Evolutionary conservation across 2,113 vertebrate species (phyloP), one percentile per base, ranked within the genome.

Genomic region (Genyomyrus donnyi): DNA sequence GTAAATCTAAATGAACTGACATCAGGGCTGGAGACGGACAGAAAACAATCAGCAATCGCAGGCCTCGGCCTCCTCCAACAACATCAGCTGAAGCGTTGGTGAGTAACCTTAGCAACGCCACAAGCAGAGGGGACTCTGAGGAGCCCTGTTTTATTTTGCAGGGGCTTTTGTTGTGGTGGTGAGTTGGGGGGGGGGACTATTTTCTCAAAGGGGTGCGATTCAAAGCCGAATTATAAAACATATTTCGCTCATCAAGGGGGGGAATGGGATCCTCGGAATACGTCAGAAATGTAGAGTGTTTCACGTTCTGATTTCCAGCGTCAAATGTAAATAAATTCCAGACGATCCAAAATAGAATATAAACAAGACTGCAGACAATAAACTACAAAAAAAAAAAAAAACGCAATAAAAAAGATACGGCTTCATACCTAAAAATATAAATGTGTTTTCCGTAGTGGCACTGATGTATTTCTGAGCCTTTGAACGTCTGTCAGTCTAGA

Each of bases 1-100:
- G 97, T 97, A 98, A 97, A 98, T 98, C 97, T 97, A 98, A 98
- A 98, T 97, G 97, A 98, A 98, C 96, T 98, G 97, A 98, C 97
- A 96, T 95, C 94, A 95, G 94, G 88, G 96, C 96, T 95, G 93
- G 92, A 95, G 96, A 97, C 92, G 95, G 97, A 97, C 97, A 97
- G 96, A 97, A 96, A 96, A 95, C 96, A 94, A 96, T 96, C 96
- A 96, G 95, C 92, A 91, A 74, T 93, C 93, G 95, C 94, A 89
- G 70, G 70, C 88, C 90, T 89, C 93, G 91, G 92, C 93, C 94
- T 89, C 91, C 94, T 92, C 94, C 92, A 93, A 91, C 95, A 93
- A 93, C 92, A 92, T 93, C 91, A 86, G 94, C 90, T 92, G 93
- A 95, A 90, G 93, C 93, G 92, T 93, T 91, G 91, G 93, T 93